phyloP scores from a whole-genome alignment of 2,113 vertebrate species.

The Ciconia boyciana region DNA sequence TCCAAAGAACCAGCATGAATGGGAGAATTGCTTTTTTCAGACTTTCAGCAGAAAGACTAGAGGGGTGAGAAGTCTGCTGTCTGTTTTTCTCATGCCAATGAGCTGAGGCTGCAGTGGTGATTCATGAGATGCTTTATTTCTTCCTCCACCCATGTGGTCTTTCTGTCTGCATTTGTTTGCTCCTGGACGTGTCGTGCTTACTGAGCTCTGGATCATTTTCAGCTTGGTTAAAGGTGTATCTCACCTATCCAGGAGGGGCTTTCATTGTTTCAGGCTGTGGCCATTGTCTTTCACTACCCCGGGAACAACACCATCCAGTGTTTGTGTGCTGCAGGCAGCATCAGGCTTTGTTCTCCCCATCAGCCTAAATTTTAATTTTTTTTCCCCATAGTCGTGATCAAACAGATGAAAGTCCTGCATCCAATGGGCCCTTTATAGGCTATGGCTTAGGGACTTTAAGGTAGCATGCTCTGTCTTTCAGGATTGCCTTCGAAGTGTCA shows the following conservation, averaged over 20 bases:
- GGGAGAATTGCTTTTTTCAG: neutral
- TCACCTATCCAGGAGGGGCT: neutral
- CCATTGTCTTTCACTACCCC: neutral
- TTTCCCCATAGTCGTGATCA: neutral
- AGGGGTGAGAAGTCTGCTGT: neutral
- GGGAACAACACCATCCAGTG: neutral
- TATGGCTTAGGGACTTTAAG: neutral
- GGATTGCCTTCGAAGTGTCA: neutral
- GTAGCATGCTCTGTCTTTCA: neutral
- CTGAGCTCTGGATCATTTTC: neutral
- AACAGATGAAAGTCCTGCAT: neutral
- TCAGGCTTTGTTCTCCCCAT: neutral
- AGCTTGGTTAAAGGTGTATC: neutral
- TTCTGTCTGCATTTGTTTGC: neutral
- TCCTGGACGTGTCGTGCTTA: neutral
- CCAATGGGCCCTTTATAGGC: neutral
- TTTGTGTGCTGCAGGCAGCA: neutral
- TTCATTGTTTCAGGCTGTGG: neutral
- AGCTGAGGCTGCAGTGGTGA: neutral
- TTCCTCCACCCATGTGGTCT: neutral
- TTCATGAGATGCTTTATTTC: neutral
- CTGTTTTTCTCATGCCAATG: neutral
- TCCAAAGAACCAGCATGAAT: neutral
- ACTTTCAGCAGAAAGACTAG: neutral
- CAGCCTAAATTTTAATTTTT: neutral